Evolutionary conservation across 2,113 vertebrate species (phyloP).

Genomic region (Camelus bactrianus): DNA sequence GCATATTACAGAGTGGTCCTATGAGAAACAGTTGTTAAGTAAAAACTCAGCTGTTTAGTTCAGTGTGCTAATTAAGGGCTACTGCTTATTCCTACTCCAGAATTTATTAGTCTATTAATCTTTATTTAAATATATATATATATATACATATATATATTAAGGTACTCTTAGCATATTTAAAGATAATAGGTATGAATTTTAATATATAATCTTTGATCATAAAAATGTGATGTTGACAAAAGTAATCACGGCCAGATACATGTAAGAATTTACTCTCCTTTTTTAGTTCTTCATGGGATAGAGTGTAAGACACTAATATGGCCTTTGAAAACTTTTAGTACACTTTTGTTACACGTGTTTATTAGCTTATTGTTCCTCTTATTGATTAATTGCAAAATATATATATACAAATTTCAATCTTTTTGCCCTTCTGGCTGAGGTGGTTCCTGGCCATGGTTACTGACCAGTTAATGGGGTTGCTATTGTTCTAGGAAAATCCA

Average conservation of each 20-base stretch:
- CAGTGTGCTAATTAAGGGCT: background rate
- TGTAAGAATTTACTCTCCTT: background rate
- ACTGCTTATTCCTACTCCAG: background rate
- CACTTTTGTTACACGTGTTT: background rate
- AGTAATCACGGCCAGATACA: background rate
- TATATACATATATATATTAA: background rate
- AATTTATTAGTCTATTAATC: background rate
- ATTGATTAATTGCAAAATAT: background rate
- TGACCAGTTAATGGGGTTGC: background rate
- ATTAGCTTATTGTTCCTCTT: background rate
- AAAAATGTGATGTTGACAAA: background rate
- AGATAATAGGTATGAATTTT: background rate
- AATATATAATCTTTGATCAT: background rate
- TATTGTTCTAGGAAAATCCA: background rate
- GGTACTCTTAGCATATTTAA: background rate
- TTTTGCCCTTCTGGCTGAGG: background rate
- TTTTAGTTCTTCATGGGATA: background rate
- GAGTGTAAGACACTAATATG: background rate
- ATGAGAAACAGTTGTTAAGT: background rate
- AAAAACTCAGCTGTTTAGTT: background rate
- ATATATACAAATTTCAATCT: background rate
- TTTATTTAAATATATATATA: background rate
- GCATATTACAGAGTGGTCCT: background rate
- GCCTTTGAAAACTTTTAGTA: background rate
- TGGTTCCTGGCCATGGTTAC: background rate